Conservation (phyloP, 2,888 invertebrate genomes). For the Vannuccia rotundouncinata region DNA sequence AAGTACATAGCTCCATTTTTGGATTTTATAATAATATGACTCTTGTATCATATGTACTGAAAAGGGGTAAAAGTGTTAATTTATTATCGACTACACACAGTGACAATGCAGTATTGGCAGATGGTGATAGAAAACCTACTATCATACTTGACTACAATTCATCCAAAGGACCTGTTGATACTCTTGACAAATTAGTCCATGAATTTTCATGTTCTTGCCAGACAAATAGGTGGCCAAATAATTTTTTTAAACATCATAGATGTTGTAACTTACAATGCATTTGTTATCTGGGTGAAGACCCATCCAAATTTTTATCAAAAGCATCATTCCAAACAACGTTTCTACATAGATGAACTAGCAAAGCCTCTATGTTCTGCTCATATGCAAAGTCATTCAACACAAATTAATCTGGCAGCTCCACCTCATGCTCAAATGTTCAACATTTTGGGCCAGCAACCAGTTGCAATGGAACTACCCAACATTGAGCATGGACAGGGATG, state of each 20-base stretch:
- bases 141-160: constrained; percentile 11
- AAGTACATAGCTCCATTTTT: neutral
- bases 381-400: constrained; percentile 8
- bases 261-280: constrained; percentile 27
- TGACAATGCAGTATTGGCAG: no score
- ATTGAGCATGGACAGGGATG: constrained; percentile 6
- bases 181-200: constrained; percentile 31
- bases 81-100: no score
- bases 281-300: constrained; percentile 10
- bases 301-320: constrained; percentile 20
- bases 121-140: neutral
- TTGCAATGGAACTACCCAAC: constrained; percentile 20
- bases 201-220: constrained; percentile 22
- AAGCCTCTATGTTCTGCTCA: no score
- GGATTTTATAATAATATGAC: neutral
- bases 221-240: constrained; percentile 8
- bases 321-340: constrained; percentile 13
- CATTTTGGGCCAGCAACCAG: neutral
- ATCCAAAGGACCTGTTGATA: constrained; percentile 32
- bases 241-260: constrained; percentile 28
- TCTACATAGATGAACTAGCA: constrained; percentile 24
- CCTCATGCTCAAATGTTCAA: neutral
- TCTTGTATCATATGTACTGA: no score
- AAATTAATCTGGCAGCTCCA: neutral
- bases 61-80: no score